Evolutionary conservation across 2,797 vertebrate species (phyloP).

Genomic region (Coreius guichenoti): DNA sequence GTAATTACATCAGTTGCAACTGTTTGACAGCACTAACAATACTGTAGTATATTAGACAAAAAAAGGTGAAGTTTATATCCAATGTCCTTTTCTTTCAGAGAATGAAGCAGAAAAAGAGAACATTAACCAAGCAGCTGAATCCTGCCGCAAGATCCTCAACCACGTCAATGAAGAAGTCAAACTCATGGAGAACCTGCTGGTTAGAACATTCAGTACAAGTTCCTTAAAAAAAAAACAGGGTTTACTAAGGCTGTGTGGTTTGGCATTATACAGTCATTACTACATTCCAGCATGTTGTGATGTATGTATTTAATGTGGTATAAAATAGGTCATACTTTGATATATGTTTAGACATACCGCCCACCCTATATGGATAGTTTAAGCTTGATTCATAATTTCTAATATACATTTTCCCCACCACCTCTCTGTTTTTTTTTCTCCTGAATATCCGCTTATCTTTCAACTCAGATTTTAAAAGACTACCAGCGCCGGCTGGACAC

Average conservation of each 20-base stretch:
- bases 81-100: constrained; percentile 71
- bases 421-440: background rate
- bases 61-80: background rate
- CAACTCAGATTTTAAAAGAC: constrained; percentile 84
- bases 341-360: background rate
- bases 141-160: constrained; percentile 90
- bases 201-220: constrained; percentile 70
- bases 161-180: constrained; percentile 92
- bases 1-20: background rate
- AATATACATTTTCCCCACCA: background rate
- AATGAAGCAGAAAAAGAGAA: constrained; percentile 76
- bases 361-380: background rate
- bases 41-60: background rate
- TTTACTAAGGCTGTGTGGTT: background rate
- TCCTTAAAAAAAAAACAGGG: background rate
- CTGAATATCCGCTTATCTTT: background rate
- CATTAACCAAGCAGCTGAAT: constrained; percentile 85
- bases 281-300: background rate
- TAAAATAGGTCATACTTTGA: background rate
- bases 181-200: constrained; percentile 88
- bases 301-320: too few relatives aligned
- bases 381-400: background rate
- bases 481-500: constrained; percentile 91
- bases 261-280: background rate
- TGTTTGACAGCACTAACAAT: background rate